Evolutionary conservation across 1,140 invertebrate genomes (phyloP).

Genomic region (Scylla paramamosain): DNA sequence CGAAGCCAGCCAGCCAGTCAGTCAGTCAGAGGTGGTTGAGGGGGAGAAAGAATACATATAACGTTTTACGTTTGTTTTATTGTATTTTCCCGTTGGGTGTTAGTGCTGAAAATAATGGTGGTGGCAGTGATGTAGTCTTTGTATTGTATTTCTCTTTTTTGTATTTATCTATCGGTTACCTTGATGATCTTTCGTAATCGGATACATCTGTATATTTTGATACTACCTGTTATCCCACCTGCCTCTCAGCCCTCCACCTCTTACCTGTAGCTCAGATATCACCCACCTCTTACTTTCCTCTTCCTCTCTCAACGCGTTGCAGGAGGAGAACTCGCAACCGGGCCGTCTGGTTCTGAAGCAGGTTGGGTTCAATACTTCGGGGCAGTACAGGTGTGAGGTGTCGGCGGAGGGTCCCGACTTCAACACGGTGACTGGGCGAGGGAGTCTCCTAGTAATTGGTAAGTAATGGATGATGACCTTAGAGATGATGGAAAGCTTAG

Average conservation of each 20-base stretch:
- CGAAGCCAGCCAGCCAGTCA: too few relatives aligned
- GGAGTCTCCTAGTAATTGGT: constrained; percentile 75
- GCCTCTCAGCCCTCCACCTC: neutral
- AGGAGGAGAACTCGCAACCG: constrained; percentile 61
- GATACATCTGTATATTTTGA: too few relatives aligned
- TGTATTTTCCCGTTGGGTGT: too few relatives aligned
- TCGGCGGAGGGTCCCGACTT: constrained; percentile 77
- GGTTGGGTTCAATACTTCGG: constrained; percentile 74
- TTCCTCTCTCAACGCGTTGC: neutral
- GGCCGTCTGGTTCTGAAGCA: constrained; percentile 63
- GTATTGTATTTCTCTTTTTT: too few relatives aligned
- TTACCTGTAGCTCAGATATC: neutral
- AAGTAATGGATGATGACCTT: constrained; percentile 4
- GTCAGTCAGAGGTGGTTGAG: too few relatives aligned
- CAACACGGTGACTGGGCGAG: constrained; percentile 72
- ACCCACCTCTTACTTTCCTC: neutral
- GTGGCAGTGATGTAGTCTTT: too few relatives aligned
- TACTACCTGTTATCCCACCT: neutral
- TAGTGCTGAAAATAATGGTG: too few relatives aligned
- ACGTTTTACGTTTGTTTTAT: too few relatives aligned
- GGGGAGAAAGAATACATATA: too few relatives aligned
- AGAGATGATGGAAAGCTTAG: too few relatives aligned
- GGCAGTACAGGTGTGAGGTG: constrained; percentile 77
- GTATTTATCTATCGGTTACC: too few relatives aligned
- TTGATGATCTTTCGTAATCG: too few relatives aligned